Base-by-base conservation (phyloP, 2,113 vertebrate genomes). In the Nothocercus julius region DNA sequence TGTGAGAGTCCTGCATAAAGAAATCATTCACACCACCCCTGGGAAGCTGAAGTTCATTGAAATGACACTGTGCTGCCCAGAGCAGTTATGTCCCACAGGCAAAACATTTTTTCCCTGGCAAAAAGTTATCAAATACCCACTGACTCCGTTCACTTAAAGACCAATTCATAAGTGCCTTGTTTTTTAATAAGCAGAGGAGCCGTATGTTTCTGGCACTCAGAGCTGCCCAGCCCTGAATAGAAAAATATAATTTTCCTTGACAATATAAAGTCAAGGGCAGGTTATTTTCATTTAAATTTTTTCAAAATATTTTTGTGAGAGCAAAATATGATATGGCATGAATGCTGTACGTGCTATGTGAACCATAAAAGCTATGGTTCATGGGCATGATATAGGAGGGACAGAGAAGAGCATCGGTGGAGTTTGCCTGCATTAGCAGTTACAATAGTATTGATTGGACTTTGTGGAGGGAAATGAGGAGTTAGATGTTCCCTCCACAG, bases 21-120 rank as follows among this genome's bases (percentile, higher is more conserved):
- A 80, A 90, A 73, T 93, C 84, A 92, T 97, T 97, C 92, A 97
- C 85, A 93, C n/a, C 53, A 63, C 78, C 87, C 83, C 89, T 82
- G 89, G 40, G 96, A 24, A 44, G 54, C 66, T 77, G 73, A 74
- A 92, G 87, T 96, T 97, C 93, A 94, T 10, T 93, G 94, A 92
- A 94, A 89, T 90, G 93, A 93, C 95, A 94, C 85, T 69, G 14
- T 78, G 74, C 88, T 94, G 93, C 96, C 96, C 80, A 18, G 25
- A 89, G 95, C 89, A 56, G 30, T 63, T 80, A 59, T 74, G 78
- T 63, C 81, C 89, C 79, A 49, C 85, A 96, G 95, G 88, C 78
- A 91, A 96, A 95, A 95, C 88, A 86, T 89, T 92, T 84, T 90
- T 86, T 83, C 76, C 53, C 89, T 86, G 63, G 88, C 63, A 82